A percentile compares a stretch with the other conserved stretches of the same genome.
phyloP scores from a whole-genome alignment of 92 coral and sea anemone species.

The Porites cylindrica region DNA sequence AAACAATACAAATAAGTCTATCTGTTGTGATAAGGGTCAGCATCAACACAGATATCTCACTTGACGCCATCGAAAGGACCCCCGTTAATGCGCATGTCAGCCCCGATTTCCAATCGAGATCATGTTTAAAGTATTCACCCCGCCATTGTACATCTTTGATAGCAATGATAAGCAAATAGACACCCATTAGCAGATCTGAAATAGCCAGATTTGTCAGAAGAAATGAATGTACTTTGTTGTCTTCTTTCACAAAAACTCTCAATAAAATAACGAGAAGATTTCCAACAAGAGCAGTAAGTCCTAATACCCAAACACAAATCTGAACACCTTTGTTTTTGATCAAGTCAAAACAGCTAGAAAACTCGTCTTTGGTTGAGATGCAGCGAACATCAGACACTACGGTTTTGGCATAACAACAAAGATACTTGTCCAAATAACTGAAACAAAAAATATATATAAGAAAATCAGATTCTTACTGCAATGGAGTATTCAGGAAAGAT shows the following conservation, averaged over 20 bases:
- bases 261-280: conserved; percentile 50
- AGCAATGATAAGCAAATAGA: conserved; percentile 60
- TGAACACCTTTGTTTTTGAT: conserved; percentile 53
- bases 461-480: conserved; percentile 12
- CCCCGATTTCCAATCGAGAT: conserved; percentile 57
- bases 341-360: conserved; percentile 39
- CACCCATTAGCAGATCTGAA: conserved; percentile 75
- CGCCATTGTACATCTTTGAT: conserved; percentile 48
- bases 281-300: conserved; percentile 55
- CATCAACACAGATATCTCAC: conserved; percentile 60
- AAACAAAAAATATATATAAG: background rate
- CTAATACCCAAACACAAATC: conserved; percentile 59
- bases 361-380: background rate
- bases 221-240: conserved; percentile 56
- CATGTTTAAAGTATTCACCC: conserved; percentile 61
- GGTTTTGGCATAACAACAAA: background rate
- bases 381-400: background rate
- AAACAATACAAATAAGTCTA: conserved; percentile 59
- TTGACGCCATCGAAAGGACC: conserved; percentile 53
- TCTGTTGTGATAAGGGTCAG: conserved; percentile 64
- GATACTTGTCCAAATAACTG: conserved; percentile 65
- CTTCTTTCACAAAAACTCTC: conserved; percentile 30
- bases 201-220: conserved; percentile 65
- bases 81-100: conserved; percentile 55
- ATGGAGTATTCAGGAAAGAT: conserved; percentile 67